phyloP scores from a whole-genome alignment of 2,888 invertebrate genomes.

The Phalera bucephala region DNA sequence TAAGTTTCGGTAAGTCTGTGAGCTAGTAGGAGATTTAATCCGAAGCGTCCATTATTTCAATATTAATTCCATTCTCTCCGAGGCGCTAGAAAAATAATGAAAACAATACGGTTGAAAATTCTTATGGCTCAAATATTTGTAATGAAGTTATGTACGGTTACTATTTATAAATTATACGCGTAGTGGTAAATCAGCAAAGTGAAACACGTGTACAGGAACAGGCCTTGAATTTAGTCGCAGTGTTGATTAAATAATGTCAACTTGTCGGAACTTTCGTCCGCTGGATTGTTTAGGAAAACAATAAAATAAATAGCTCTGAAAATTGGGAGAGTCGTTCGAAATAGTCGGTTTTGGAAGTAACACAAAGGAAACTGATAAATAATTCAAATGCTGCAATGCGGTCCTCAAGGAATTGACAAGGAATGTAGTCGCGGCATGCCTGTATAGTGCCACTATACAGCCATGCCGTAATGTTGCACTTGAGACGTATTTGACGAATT shows the following conservation, averaged over 20 bases:
- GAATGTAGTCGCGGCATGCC: conserved; percentile 51
- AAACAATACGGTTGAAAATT: conserved; percentile 8
- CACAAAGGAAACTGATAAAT: conserved; percentile 73
- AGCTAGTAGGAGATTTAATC: no score
- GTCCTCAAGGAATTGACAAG: conserved; percentile 64
- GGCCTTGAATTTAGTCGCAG: conserved; percentile 27
- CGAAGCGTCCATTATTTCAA: no score
- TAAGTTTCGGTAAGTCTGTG: no score
- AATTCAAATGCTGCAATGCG: conserved; percentile 77
- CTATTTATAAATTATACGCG: conserved; percentile 27
- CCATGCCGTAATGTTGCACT: conserved; percentile 37
- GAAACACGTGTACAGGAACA: conserved; percentile 23
- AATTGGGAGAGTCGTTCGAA: conserved; percentile 39
- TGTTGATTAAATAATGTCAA: conserved; percentile 41
- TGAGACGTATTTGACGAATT: conserved; percentile 33
- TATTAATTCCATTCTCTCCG: no score
- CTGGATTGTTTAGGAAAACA: conserved; percentile 39
- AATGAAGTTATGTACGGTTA: no score
- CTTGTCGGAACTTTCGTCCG: conserved; percentile 24
- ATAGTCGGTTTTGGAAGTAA: conserved; percentile 51
- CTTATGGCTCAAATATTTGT: not conserved
- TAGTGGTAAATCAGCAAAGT: conserved; percentile 39
- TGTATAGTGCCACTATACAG: conserved; percentile 37
- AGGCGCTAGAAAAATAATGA: conserved; percentile 33
- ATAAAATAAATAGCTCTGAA: conserved; percentile 44